phyloP scores from a whole-genome alignment of 2,113 vertebrate species.

The Brienomyrus brachyistius region DNA sequence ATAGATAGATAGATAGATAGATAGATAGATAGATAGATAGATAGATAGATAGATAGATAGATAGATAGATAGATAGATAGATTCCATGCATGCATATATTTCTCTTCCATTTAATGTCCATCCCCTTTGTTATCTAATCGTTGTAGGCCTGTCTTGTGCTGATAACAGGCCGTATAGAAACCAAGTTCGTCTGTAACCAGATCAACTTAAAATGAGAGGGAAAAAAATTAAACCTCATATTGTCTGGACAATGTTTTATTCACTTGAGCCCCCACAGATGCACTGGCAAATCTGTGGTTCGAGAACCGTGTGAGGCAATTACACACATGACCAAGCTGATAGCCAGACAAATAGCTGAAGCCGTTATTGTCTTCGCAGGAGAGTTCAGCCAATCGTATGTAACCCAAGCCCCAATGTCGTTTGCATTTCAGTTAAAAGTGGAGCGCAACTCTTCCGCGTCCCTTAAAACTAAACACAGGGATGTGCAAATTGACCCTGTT shows the following conservation, averaged over 20 bases:
- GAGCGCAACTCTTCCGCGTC: conserved; percentile 44
- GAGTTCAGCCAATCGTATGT: conserved; percentile 48
- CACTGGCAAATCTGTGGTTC: conserved; percentile 62
- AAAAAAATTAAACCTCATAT: conserved; percentile 55
- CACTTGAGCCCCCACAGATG: conserved; percentile 67
- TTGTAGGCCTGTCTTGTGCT: conserved; percentile 21
- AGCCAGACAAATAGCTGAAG: conserved; percentile 52
- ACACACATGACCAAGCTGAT: conserved; percentile 62
- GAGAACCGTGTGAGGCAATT: conserved; percentile 63
- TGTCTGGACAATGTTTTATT: conserved; percentile 71
- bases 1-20: too few species aligned
- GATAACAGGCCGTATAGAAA: neutral
- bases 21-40: too few species aligned
- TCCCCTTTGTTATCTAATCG: conserved; percentile 23
- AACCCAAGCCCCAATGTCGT: conserved; percentile 57
- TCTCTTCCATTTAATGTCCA: conserved; percentile 10
- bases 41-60: too few species aligned
- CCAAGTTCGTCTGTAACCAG: conserved; percentile 32
- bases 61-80: too few species aligned
- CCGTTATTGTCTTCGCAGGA: conserved; percentile 58
- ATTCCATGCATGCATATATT: neutral
- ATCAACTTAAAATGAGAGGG: conserved; percentile 30
- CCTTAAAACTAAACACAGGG: conserved; percentile 48
- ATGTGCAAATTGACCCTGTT: conserved; percentile 27
- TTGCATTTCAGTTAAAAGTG: conserved; percentile 70